A percentile compares a stretch with the other conserved stretches of the same genome.
phyloP scores from a whole-genome alignment of 2,888 invertebrate species.

The Chesias legatella region DNA sequence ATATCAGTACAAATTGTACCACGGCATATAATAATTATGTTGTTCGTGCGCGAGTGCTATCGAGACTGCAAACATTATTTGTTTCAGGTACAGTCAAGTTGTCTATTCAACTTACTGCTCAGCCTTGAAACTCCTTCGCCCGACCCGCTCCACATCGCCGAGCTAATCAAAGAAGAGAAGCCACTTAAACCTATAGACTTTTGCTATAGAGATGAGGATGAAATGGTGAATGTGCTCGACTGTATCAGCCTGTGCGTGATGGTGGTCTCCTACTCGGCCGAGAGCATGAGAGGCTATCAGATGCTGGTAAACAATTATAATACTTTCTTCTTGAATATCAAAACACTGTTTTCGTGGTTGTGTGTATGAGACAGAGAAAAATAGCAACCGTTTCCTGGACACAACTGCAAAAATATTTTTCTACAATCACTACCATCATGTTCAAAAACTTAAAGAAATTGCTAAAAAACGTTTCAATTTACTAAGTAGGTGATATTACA shows the following conservation, averaged over 20 bases:
- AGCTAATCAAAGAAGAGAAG: slow-evolving; percentile 93
- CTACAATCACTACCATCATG: too few relatives aligned
- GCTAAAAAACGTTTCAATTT: too few relatives aligned
- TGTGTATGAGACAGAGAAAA: too few relatives aligned
- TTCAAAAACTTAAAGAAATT: too few relatives aligned
- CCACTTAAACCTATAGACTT: slow-evolving; percentile 97
- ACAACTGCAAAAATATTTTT: too few relatives aligned
- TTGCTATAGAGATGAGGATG: slow-evolving; percentile 98
- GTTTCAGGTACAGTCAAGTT: slow-evolving; percentile 90
- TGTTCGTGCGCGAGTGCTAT: too few relatives aligned
- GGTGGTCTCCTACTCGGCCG: slow-evolving; percentile 98
- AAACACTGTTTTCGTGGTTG: too few relatives aligned
- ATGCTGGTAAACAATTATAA: slow-evolving; percentile 85
- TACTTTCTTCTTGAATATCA: too few relatives aligned
- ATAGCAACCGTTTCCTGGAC: too few relatives aligned
- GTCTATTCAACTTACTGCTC: slow-evolving; percentile 93
- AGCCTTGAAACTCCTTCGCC: slow-evolving; percentile 96
- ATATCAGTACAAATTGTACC: too few relatives aligned
- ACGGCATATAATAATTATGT: too few relatives aligned
- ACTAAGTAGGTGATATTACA: too few relatives aligned
- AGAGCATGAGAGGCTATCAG: slow-evolving; percentile 94
- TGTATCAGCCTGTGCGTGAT: slow-evolving; percentile 99
- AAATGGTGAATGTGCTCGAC: slow-evolving; percentile 97
- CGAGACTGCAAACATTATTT: slow-evolving; percentile 1
- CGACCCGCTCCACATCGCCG: slow-evolving; percentile 95